A percentile compares a stretch with the other conserved stretches of the same genome.
phyloP scores from a whole-genome alignment of 2,888 invertebrate species.

The Amphimallon solstitiale region DNA sequence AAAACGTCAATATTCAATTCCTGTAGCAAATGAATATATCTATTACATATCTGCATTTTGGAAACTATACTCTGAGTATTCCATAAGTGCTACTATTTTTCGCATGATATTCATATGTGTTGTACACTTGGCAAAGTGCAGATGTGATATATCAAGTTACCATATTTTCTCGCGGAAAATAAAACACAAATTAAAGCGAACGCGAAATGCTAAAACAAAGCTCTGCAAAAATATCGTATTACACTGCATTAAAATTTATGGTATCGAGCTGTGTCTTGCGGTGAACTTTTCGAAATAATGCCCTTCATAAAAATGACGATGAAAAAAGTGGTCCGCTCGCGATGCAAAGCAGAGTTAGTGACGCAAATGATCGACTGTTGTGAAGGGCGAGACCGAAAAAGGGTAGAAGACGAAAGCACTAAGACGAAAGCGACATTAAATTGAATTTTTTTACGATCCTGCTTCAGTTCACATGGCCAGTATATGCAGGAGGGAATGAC shows the following conservation, averaged over 20 bases:
- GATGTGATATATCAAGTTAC: neutral
- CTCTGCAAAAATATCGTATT: slow-evolving; percentile 14
- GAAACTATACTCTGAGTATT: no score
- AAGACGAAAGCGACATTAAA: slow-evolving; percentile 14
- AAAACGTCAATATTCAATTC: no score
- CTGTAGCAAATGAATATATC: no score
- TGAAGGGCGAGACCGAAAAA: neutral
- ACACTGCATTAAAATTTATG: slow-evolving; percentile 18
- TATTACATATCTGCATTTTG: no score
- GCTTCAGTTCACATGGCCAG: slow-evolving; percentile 6
- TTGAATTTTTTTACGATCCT: slow-evolving; percentile 23
- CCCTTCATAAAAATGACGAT: slow-evolving; percentile 11
- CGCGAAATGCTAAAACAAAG: slow-evolving; percentile 7
- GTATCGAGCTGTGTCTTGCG: neutral
- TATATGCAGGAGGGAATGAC: slow-evolving; percentile 4
- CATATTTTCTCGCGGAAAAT: neutral
- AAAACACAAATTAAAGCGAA: slow-evolving; percentile 16
- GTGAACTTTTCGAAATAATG: slow-evolving; percentile 18
- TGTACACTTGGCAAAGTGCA: neutral
- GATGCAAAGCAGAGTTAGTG: slow-evolving; percentile 29
- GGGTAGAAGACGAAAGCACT: slow-evolving; percentile 7
- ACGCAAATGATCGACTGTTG: slow-evolving; percentile 26
- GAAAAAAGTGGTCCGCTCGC: slow-evolving; percentile 10
- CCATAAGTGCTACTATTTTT: no score
- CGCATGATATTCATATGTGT: no score